Conservation (phyloP, 2,888 invertebrate genomes). For the Neoascia interrupta region DNA sequence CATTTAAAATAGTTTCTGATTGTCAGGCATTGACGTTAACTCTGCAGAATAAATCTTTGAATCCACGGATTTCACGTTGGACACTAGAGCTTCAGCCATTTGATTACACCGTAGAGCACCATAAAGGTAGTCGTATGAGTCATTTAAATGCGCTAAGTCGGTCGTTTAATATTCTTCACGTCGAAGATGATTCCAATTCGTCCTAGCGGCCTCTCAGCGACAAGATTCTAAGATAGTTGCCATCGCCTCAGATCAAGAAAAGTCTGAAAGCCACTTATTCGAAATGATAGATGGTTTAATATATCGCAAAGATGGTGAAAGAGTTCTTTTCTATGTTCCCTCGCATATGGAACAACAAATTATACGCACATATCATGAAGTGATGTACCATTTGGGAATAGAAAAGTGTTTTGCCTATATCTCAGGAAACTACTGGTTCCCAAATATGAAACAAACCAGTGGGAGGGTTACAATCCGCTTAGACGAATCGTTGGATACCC, state of each 20-base stretch:
- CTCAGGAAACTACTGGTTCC: conserved; percentile 48
- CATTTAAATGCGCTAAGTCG: conserved; percentile 54
- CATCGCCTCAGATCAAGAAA: conserved; percentile 31
- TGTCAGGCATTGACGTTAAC: conserved; percentile 70
- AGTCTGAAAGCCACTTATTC: background rate
- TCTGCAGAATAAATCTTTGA: conserved; percentile 64
- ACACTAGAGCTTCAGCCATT: conserved; percentile 66
- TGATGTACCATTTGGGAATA: conserved; percentile 41
- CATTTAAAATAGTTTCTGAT: conserved; percentile 73
- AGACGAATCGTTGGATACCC: too few relatives aligned
- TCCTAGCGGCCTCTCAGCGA: conserved; percentile 38
- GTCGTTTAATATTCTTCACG: too few relatives aligned
- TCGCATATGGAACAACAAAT: conserved; percentile 52
- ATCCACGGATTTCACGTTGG: conserved; percentile 73
- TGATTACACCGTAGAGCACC: conserved; percentile 37
- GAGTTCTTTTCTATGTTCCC: conserved; percentile 48
- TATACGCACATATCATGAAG: conserved; percentile 43
- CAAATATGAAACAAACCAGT: conserved; percentile 27
- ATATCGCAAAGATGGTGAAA: conserved; percentile 21
- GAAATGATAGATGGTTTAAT: conserved; percentile 42
- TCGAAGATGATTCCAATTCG: conserved; percentile 47
- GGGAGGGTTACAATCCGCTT: too few relatives aligned
- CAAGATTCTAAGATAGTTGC: conserved; percentile 24
- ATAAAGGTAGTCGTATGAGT: conserved; percentile 27
- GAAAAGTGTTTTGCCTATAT: conserved; percentile 41